These are phyloP conservation scores for Phoeniculus purpureus DNA, from an alignment of 2,797 vertebrate species.

Conservation along the genomic window DNA sequence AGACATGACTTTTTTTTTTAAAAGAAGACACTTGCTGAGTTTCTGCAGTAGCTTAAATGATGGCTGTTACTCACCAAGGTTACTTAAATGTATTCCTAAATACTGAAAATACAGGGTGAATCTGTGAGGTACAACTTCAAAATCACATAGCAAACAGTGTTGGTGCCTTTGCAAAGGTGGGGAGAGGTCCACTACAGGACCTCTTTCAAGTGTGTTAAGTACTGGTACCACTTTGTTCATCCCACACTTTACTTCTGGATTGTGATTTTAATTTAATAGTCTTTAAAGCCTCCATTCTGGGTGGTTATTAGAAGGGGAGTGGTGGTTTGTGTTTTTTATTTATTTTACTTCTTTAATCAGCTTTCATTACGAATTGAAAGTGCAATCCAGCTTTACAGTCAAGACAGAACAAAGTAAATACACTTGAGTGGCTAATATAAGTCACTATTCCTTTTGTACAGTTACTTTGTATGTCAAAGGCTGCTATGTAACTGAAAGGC, in stretches of 20 bases:
- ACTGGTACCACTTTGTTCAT: not conserved
- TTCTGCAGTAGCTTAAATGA: not conserved
- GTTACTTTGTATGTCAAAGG: not conserved
- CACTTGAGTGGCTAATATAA: not conserved
- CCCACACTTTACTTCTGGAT: not conserved
- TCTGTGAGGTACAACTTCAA: not conserved
- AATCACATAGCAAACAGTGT: not conserved
- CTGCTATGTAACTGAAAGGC: not conserved
- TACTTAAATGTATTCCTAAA: not conserved
- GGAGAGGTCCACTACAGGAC: not conserved
- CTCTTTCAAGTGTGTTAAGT: not conserved
- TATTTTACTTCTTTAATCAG: not conserved
- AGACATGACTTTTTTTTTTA: not conserved
- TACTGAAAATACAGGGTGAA: not conserved
- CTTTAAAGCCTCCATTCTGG: not conserved
- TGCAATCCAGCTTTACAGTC: not conserved
- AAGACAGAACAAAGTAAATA: not conserved
- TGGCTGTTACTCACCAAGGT: not conserved
- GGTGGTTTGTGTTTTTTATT: not conserved
- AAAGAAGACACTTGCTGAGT: not conserved
- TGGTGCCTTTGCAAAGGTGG: fast-evolving
- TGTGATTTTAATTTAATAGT: not conserved
- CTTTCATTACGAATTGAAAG: not conserved
- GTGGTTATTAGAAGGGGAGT: no score
- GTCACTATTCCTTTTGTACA: not conserved